Base-by-base conservation (phyloP, 2,888 invertebrate genomes). In the Alloplasta piceator region DNA sequence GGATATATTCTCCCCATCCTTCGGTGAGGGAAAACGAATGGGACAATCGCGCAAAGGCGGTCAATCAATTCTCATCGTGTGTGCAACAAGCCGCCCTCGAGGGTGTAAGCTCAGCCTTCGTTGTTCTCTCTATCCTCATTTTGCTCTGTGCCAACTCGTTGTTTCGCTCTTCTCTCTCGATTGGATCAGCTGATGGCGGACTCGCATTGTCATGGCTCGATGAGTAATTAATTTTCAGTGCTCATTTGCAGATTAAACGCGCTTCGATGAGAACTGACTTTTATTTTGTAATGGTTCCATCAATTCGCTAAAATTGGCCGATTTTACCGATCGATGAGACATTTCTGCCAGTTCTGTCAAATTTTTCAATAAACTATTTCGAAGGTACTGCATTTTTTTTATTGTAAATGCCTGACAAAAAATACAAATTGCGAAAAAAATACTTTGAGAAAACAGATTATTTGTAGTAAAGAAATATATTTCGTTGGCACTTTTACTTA, bases 21-120 rank as follows among this genome's bases (percentile, higher is more conserved):
- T 41, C 12, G 38, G 58, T 38, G 58, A 48, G 73, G 55, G 60
- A 80, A 75, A 79, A 79, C 66, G 73, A 80, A 74, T 73, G 46
- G 68, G 58, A 83, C 75, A 84, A 84, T 82, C 77, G 84, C 26
- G 26, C 26, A 3, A 26, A 82, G 74, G 67, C 63, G 81, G 84
- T 82, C 81, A 83, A 84, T 84, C 82, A 82, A 78, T 83, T 83
- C 73, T 71, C 67, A n/a, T 60, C 76, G 82, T 80, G 26, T 26
- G 78, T 78, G 80, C 84, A 82, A 82, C 84, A 81, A 82, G 78
- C 80, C 71, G 78, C 63, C 72, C 80, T 66, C 78, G 80, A 61
- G 68, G 61, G 75, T 46, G 39, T 10, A 43, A 63, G 52, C 26
- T 63, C 10, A 9, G 6, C 9, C 26, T 26, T 56, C 26, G 43